Percentiles rank a stretch among this genome's conserved stretches.
Evolutionary conservation across 2,113 vertebrate species (phyloP).

Genomic region (Halcyon malimbica): DNA sequence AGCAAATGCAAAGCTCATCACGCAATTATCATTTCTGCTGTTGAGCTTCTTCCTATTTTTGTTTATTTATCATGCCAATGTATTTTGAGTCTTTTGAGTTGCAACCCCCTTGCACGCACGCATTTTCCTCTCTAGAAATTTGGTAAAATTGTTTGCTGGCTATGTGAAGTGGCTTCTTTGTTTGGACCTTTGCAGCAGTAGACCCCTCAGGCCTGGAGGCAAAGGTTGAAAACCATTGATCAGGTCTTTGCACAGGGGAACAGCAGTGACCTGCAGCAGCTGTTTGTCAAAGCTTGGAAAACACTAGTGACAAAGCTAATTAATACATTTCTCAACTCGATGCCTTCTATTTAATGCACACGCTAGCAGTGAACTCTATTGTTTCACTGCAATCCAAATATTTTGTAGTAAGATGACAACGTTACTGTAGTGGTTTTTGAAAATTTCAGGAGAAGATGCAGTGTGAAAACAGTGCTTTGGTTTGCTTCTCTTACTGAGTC

Average conservation of each 20-base stretch:
- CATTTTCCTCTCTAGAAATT: not conserved
- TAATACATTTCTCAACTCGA: not conserved
- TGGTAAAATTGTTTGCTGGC: not conserved
- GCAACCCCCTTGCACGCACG: not conserved
- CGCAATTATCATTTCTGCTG: not conserved
- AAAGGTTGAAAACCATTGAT: not conserved
- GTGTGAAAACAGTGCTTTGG: not conserved
- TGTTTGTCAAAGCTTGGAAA: conserved; percentile 22
- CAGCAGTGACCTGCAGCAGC: conserved; percentile 4
- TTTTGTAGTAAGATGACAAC: not conserved
- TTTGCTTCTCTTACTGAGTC: not conserved
- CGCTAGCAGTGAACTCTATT: not conserved
- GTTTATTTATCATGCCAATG: not conserved
- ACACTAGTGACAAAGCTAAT: not conserved
- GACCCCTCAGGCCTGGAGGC: not conserved
- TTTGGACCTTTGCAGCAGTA: not conserved
- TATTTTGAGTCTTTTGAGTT: not conserved
- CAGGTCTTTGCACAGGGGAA: not conserved
- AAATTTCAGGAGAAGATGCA: not conserved
- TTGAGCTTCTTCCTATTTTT: conserved; percentile 36
- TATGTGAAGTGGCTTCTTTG: not conserved
- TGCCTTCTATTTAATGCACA: not conserved
- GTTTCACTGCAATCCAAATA: not conserved
- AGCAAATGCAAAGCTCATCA: conserved; percentile 28
- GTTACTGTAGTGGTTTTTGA: not conserved